Base-by-base conservation (phyloP, 2,113 vertebrate species). In the Perca flavescens region DNA sequence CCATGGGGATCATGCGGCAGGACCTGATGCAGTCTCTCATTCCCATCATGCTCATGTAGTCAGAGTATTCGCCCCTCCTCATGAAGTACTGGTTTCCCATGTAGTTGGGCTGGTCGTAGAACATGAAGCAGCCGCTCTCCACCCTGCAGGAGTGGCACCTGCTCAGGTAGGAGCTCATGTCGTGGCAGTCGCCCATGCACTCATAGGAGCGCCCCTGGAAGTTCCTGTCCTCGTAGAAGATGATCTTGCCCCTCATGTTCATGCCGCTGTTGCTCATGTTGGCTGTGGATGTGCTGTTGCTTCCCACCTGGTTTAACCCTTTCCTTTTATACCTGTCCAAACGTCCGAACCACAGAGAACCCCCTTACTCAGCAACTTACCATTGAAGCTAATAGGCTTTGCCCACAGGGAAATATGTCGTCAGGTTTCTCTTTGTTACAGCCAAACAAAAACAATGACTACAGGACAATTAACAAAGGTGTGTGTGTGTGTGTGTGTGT, bases 211-310 rank as follows among this genome's bases (percentile, higher is more conserved):
- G 91, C 19, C 94, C 91, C 85, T 88, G 83, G 84, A 94, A 93
- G 89, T 94, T 94, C 83, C 60, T 93, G 19, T 94, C 93, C 91
- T 95, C 93, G 62, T 92, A 95, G 83, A 94, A 93, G 82, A 86
- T 89, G 50, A 93, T 91, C 91, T 93, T 67, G 15, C 64, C 46
- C 64, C 46, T 67, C 64, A 67, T 67, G 64, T 67, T 67, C 46
- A 67, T 50, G 62, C 62, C 21, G 21, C 21, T 22, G 63, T 49
- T 66, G 46, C 46, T 67, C 64, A 50, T 67, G 64, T 28, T 67
- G 40, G 7, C 62, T 22, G 40, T 21, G 0, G 36, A n/a, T 21
- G 36, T 64, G 13, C 21, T 46, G 62, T 14, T 46, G 36, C 6
- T 46, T 22, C 13, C 62, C 3, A 11, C n/a, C 62, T 43, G 11